A percentile compares a stretch with the other conserved stretches of the same genome.
phyloP scores from a whole-genome alignment of 2,113 vertebrate genomes.

The Notiomystis cincta region DNA sequence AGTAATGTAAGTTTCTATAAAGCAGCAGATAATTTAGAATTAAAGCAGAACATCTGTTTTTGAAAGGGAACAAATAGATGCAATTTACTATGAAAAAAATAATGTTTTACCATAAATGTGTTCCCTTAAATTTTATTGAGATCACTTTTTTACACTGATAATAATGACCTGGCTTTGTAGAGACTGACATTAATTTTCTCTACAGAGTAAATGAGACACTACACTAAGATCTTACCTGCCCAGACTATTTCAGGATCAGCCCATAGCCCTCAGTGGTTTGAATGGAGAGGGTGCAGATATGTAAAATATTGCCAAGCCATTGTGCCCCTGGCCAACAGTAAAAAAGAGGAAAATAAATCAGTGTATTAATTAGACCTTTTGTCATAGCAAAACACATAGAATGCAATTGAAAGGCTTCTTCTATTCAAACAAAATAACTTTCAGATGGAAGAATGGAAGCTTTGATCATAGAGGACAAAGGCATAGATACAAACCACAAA shows the following conservation, averaged over 20 bases:
- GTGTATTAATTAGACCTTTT: not conserved
- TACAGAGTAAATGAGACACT: not conserved
- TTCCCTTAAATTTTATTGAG: not conserved
- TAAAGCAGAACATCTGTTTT: not conserved
- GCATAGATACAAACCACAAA: not conserved
- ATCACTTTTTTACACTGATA: not conserved
- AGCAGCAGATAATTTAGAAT: not conserved
- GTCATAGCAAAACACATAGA: not conserved
- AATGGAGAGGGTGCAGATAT: not conserved
- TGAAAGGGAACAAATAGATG: not conserved
- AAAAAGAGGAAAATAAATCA: not conserved
- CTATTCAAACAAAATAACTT: not conserved
- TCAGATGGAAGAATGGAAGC: not conserved
- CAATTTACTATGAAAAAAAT: not conserved
- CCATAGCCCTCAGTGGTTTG: not conserved
- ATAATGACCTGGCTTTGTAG: not conserved
- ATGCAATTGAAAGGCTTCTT: not conserved
- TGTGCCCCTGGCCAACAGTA: not conserved
- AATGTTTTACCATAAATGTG: not conserved
- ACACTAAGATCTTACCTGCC: not conserved
- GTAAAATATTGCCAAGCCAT: not conserved
- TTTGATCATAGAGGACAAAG: not conserved
- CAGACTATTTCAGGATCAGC: not conserved
- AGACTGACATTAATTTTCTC: not conserved
- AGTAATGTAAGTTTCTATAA: not conserved